Conservation (phyloP, 2,797 vertebrate species). For the Fistularia tabacaria region DNA sequence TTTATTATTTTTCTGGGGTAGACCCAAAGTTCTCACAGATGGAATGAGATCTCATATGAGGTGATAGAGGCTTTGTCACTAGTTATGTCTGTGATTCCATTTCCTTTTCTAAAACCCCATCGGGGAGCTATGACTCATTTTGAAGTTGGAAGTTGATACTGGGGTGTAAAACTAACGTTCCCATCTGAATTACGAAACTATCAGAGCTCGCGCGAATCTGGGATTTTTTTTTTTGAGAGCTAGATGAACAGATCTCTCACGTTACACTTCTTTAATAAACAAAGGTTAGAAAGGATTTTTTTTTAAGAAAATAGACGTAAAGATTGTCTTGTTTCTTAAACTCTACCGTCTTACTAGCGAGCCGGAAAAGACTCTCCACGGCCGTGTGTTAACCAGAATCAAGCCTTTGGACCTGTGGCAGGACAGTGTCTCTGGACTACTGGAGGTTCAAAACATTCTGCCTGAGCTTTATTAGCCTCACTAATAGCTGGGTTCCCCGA, state of each 20-base stretch:
- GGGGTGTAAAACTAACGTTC: conserved; percentile 66
- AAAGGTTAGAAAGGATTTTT: conserved; percentile 56
- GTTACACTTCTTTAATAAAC: conserved; percentile 68
- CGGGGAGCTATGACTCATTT: conserved; percentile 68
- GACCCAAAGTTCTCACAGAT: conserved; percentile 70
- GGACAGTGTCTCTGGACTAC: conserved; percentile 51
- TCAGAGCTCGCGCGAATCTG: conserved; percentile 57
- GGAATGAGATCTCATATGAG: conserved; percentile 69
- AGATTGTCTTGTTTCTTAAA: conserved; percentile 9
- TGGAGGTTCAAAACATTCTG: conserved; percentile 63
- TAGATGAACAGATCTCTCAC: conserved; percentile 59
- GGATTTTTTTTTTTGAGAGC: conserved; percentile 49
- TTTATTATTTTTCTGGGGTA: conserved; percentile 73
- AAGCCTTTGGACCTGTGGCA: conserved; percentile 48
- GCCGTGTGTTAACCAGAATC: conserved; percentile 51
- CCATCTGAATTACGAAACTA: conserved; percentile 67
- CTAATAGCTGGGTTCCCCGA: conserved; percentile 66
- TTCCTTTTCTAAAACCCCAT: conserved; percentile 64
- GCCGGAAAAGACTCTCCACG: conserved; percentile 45
- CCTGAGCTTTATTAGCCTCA: conserved; percentile 70
- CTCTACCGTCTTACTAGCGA: conserved; percentile 39
- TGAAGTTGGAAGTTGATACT: conserved; percentile 73
- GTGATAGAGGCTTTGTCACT: conserved; percentile 73
- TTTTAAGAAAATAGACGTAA: conserved; percentile 55
- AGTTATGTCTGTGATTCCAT: conserved; percentile 72